Conservation (phyloP, 2,113 vertebrate species). For the Numida meleagris region DNA sequence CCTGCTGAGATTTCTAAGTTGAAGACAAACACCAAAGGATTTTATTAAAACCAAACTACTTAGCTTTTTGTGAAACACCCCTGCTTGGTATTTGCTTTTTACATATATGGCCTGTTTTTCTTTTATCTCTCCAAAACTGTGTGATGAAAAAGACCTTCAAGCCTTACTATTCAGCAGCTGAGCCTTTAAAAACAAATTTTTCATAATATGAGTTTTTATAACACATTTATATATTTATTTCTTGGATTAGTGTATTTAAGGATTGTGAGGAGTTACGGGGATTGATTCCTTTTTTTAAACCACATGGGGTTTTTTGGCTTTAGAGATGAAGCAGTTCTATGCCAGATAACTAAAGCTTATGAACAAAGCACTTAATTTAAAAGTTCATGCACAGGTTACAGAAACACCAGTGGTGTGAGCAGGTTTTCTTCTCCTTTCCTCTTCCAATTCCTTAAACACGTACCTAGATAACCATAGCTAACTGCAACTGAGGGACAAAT, state of each 20-base stretch:
- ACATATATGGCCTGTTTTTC: conserved; percentile 7
- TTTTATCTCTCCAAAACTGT: conserved; percentile 20
- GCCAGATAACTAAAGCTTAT: conserved; percentile 18
- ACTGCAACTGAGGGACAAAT: not conserved
- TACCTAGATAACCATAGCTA: not conserved
- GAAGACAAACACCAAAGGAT: not conserved
- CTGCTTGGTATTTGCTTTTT: conserved; percentile 22
- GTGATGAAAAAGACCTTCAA: conserved; percentile 3
- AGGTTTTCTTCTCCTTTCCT: not conserved
- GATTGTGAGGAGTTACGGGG: not conserved
- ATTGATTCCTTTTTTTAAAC: conserved; percentile 13
- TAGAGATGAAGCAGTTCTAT: not conserved
- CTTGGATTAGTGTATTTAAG: conserved; percentile 31
- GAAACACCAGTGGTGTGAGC: not conserved
- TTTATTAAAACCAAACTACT: conserved; percentile 3
- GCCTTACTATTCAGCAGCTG: not conserved
- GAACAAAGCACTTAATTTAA: conserved; percentile 33
- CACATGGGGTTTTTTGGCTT: conserved; percentile 9
- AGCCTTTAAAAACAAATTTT: conserved; percentile 35
- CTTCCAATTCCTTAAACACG: not conserved
- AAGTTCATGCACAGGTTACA: conserved; percentile 42
- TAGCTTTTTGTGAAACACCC: not conserved
- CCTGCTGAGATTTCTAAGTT: not conserved
- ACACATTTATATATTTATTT: conserved; percentile 53
- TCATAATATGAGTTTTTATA: not conserved